These are phyloP conservation scores for Idris sp. DNA, from an alignment of 1,140 invertebrate genomes.

Conservation along the genomic window DNA sequence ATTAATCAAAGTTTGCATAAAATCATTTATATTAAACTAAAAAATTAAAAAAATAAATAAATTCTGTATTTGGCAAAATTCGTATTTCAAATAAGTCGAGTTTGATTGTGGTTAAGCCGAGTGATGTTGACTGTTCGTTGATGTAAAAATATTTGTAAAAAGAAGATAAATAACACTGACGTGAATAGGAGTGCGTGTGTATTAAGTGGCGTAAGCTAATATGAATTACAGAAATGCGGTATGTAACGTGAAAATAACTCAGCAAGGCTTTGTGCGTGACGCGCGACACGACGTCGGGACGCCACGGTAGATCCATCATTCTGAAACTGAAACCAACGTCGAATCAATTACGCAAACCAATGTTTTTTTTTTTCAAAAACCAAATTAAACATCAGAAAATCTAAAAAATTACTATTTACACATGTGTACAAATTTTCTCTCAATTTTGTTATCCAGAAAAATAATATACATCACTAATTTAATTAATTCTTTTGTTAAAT, in stretches of 20 bases:
- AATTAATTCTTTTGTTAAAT: no score
- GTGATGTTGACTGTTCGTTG: conserved; percentile 14
- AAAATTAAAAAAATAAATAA: background rate
- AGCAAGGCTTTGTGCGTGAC: conserved; percentile 68
- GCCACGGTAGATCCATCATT: conserved; percentile 70
- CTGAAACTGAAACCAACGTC: conserved; percentile 55
- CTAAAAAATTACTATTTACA: no score
- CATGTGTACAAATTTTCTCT: no score
- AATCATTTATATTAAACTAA: no score
- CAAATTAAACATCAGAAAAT: conserved; percentile 18
- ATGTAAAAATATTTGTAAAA: conserved; percentile 45
- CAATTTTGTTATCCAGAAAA: no score
- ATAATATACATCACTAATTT: no score
- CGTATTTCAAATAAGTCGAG: conserved; percentile 13
- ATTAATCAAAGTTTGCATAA: no score
- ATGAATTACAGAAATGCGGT: conserved; percentile 68
- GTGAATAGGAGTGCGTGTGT: conserved; percentile 25
- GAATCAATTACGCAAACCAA: conserved; percentile 56
- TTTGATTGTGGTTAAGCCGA: background rate
- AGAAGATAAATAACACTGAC: conserved; percentile 36
- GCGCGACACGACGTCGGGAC: conserved; percentile 68
- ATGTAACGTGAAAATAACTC: conserved; percentile 73
- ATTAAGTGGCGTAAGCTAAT: conserved; percentile 65
- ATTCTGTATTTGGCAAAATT: no score
- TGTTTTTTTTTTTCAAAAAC: conserved; percentile 47